Base-by-base conservation (phyloP, 2,888 invertebrate genomes). In the Sinhomidia bicolor region DNA sequence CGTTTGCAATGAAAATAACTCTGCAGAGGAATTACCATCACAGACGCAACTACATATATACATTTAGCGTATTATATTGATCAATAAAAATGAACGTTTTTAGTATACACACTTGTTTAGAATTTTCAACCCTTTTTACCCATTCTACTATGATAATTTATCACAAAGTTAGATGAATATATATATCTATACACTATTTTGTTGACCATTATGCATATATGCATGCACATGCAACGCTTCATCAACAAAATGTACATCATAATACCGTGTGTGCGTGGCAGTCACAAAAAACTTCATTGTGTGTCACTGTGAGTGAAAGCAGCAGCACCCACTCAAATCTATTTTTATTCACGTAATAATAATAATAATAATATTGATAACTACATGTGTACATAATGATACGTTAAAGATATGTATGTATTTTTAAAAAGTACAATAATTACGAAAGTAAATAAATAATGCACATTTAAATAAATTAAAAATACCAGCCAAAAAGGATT, bases 21-120 rank as follows among this genome's bases (percentile, higher is more conserved):
- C 88, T 88, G 88, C 88, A 88, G 88, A 88, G 88, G 14, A 82
- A 82, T 88, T 82, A 82, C 60, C 88, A 88, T 88, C 88, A 51
- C 82, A 88, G 76, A 82, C 78, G 82, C 82, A 78, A 82, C 82
- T 29, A 32, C 32, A 32, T 20, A 57, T 12, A 62, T 29, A 23
- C 29, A 32, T 62, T 47, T 68, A 71, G 20, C 17, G 17, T 36
- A 76, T 10, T 17, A 74, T 14, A 29, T 51, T 29, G 26, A 51
- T 26, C n/a, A 44, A 71, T 74, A 23, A 6, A 6, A 32, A 44
- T 9, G 41, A 23, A 41, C 20, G 41, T 17, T 68, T 71, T 71
- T 23, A 44, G 5, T 14, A 51, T 51, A n/a, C 7, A 57, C 20
- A 57, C 57, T 29, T 62, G 26, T 12, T 26, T 62, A 62, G 41